Conservation (phyloP, 2,113 vertebrate genomes). For the Xenus cinereus region DNA sequence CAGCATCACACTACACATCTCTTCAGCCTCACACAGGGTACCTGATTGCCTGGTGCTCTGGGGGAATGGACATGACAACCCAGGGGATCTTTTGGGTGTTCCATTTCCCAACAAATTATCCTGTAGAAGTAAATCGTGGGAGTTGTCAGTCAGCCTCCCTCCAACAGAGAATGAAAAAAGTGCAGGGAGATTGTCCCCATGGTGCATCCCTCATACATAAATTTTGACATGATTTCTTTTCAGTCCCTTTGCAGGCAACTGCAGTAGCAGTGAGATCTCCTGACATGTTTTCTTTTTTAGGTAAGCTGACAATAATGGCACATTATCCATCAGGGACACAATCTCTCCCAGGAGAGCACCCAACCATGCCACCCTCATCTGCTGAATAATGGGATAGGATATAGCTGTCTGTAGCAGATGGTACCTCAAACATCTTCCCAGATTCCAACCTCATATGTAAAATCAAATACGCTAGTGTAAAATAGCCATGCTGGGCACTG, state of each 20-base stretch:
- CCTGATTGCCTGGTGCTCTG: neutral
- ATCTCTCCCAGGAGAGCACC: neutral
- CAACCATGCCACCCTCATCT: neutral
- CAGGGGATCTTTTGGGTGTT: neutral
- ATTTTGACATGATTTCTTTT: neutral
- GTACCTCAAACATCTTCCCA: neutral
- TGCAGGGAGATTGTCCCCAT: neutral
- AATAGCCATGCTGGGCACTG: neutral
- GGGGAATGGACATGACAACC: neutral
- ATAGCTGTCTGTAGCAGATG: neutral
- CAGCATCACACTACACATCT: neutral
- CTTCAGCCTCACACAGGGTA: neutral
- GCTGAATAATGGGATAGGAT: neutral
- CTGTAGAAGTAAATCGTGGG: neutral
- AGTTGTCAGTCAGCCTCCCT: neutral
- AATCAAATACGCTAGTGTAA: neutral
- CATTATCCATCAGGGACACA: neutral
- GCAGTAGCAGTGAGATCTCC: neutral
- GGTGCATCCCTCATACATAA: neutral
- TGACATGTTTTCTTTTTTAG: neutral
- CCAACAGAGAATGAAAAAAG: rapidly evolving
- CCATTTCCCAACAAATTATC: neutral
- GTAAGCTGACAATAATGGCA: neutral
- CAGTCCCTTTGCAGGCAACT: neutral
- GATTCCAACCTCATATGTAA: neutral